A percentile compares a stretch with the other conserved stretches of the same genome.
phyloP scores from a whole-genome alignment of 1,140 invertebrate genomes.

The Leucophenga varia region DNA sequence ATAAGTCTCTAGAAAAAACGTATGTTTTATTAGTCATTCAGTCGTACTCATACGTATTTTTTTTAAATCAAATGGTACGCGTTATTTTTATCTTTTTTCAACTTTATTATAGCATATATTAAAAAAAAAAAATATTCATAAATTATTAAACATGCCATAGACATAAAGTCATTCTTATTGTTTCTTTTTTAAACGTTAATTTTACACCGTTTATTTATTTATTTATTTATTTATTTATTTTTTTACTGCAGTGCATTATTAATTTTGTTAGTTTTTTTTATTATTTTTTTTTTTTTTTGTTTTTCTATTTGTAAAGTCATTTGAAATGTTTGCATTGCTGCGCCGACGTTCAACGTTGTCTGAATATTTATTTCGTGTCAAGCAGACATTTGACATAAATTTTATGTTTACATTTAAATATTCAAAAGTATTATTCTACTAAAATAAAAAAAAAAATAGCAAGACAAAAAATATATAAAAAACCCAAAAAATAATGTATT shows the following conservation, averaged over 20 bases:
- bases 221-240: slow-evolving; percentile 34
- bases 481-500: neutral
- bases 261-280: slow-evolving; percentile 9
- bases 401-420: slow-evolving; percentile 56
- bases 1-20: too few relatives aligned
- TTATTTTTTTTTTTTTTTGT: slow-evolving; percentile 16
- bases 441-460: neutral
- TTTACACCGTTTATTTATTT: too few relatives aligned
- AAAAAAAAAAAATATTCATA: slow-evolving; percentile 27
- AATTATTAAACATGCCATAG: slow-evolving; percentile 49
- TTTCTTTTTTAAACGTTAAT: too few relatives aligned
- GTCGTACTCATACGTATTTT: too few relatives aligned
- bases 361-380: slow-evolving; percentile 52
- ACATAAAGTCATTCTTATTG: too few relatives aligned
- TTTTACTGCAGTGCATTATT: slow-evolving; percentile 20
- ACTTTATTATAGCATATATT: slow-evolving; percentile 11
- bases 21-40: too few relatives aligned
- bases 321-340: slow-evolving; percentile 39
- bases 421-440: slow-evolving; percentile 3
- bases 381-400: slow-evolving; percentile 55
- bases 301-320: slow-evolving; percentile 24
- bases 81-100: too few relatives aligned
- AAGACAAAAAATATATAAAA: slow-evolving; percentile 4
- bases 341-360: slow-evolving; percentile 26
- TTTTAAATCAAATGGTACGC: too few relatives aligned